phyloP scores from a whole-genome alignment of 2,113 vertebrate species.

The Syngnathus scovelli region DNA sequence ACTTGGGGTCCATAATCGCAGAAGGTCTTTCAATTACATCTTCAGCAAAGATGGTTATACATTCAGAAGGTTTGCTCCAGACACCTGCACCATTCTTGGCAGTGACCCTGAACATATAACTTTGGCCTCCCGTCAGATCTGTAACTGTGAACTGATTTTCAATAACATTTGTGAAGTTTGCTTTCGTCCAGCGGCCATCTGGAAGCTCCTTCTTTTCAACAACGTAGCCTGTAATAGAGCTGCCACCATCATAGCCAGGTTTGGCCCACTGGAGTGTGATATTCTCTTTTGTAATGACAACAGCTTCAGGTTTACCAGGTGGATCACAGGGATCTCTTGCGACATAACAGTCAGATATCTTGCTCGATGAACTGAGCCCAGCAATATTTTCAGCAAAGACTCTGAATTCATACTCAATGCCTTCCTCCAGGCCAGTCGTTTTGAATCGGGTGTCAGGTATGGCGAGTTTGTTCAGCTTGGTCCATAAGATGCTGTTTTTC shows the following conservation, averaged over 20 bases:
- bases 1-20: conserved; percentile 85
- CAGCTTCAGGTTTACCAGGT: conserved; percentile 88
- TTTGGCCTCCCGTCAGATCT: conserved; percentile 84
- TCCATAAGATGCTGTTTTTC: conserved; percentile 97
- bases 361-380: conserved; percentile 86
- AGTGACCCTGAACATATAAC: conserved; percentile 92
- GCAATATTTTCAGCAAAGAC: conserved; percentile 94
- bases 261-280: conserved; percentile 90
- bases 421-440: conserved; percentile 89
- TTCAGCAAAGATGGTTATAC: conserved; percentile 85
- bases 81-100: conserved; percentile 93
- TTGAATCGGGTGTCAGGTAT: conserved; percentile 87
- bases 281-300: conserved; percentile 86
- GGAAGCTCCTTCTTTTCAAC: conserved; percentile 93
- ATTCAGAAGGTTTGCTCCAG: conserved; percentile 88
- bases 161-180: conserved; percentile 90
- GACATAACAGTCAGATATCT: conserved; percentile 85
- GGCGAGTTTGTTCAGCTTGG: conserved; percentile 86
- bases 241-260: conserved; percentile 91
- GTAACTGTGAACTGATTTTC: conserved; percentile 89
- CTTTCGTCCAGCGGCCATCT: conserved; percentile 95
- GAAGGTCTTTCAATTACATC: conserved; percentile 93
- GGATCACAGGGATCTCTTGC: conserved; percentile 91
- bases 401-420: conserved; percentile 95
- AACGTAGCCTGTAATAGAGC: conserved; percentile 88